Evolutionary conservation across 2,113 vertebrate genomes (phyloP).

Genomic region (Numenius arquata): DNA sequence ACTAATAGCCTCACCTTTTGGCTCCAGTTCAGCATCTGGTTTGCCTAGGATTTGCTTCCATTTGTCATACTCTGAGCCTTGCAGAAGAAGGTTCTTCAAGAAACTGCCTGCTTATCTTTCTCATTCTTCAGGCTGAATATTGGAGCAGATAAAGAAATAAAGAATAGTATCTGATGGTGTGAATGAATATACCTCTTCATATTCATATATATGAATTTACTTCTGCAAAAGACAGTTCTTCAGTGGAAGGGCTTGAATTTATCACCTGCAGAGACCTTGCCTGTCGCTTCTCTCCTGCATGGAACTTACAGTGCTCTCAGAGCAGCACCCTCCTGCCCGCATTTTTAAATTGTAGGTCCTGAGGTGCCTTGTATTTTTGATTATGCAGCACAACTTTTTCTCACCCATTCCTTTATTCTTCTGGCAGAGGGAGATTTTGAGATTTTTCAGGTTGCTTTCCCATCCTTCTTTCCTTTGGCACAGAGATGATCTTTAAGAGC

Average conservation of each 20-base stretch:
- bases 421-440: neutral
- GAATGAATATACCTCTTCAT: neutral
- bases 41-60: neutral
- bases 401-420: neutral
- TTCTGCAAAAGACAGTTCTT: neutral
- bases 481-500: neutral
- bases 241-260: neutral
- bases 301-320: neutral
- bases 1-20: neutral
- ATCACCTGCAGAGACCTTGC: neutral
- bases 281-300: neutral
- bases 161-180: neutral
- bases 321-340: neutral
- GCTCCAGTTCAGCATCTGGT: neutral
- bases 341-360: neutral
- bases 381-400: neutral
- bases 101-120: neutral
- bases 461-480: neutral
- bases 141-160: neutral
- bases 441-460: neutral
- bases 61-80: neutral
- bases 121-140: neutral
- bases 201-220: neutral
- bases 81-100: neutral
- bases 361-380: neutral